Evolutionary conservation across 2,113 vertebrate species (phyloP).

Genomic region (Ammodytes marinus): DNA sequence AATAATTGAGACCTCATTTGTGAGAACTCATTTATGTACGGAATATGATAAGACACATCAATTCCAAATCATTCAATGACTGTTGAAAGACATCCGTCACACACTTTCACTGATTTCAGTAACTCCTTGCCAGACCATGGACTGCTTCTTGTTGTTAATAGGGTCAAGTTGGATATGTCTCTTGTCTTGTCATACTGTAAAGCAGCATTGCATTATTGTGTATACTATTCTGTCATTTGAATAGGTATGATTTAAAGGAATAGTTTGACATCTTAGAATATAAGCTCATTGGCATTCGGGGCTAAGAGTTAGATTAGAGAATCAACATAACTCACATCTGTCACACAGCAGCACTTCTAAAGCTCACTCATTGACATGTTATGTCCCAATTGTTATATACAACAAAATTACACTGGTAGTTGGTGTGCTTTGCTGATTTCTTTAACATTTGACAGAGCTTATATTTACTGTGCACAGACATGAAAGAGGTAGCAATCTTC

Average conservation of each 20-base stretch:
- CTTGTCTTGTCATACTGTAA: background rate
- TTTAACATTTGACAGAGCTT: background rate
- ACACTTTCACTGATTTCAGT: conserved; percentile 1
- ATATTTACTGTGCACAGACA: background rate
- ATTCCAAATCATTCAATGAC: background rate
- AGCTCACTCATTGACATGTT: too few species aligned
- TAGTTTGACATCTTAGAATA: background rate
- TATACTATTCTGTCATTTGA: background rate
- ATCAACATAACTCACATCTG: background rate
- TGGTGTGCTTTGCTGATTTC: background rate
- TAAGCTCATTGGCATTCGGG: background rate
- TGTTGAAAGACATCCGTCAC: background rate
- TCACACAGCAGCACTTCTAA: too few species aligned
- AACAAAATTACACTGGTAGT: background rate
- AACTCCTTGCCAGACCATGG: background rate
- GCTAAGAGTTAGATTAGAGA: background rate
- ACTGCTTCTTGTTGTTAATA: background rate
- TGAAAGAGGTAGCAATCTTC: background rate
- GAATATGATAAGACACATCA: conserved; percentile 3
- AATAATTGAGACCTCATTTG: too few species aligned
- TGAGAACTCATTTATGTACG: background rate
- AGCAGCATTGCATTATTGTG: background rate
- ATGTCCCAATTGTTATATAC: too few species aligned
- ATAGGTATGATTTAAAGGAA: background rate
- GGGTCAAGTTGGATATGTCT: background rate